These are phyloP conservation scores for Buphagus erythrorhynchus DNA, from an alignment of 2,797 vertebrate genomes.

Conservation along the genomic window DNA sequence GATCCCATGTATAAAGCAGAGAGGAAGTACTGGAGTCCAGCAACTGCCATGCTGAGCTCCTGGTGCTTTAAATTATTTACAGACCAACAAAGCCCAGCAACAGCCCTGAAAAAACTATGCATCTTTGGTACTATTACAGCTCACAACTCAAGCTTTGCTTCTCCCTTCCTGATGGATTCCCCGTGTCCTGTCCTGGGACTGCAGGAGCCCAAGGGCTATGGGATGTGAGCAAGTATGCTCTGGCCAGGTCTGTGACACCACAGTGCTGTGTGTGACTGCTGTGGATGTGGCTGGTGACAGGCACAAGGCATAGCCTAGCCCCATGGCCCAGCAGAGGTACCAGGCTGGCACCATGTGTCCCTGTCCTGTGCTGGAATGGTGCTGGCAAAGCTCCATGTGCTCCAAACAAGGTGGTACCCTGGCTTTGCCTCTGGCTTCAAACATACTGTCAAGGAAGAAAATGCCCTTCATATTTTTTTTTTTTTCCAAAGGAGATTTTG, in stretches of 20 bases:
- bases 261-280: fast-evolving
- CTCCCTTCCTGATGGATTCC: background rate
- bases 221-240: fast-evolving
- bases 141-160: background rate
- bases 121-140: background rate
- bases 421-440: background rate
- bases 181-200: background rate
- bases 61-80: background rate
- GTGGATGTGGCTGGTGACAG: background rate
- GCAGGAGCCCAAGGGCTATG: fast-evolving
- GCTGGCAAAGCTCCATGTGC: fast-evolving
- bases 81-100: background rate
- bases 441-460: background rate
- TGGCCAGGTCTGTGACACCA: fast-evolving
- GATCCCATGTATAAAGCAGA: background rate
- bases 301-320: background rate
- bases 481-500: background rate
- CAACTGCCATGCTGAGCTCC: background rate
- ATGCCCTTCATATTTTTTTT: background rate
- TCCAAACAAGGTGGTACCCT: background rate
- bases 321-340: background rate
- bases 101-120: background rate
- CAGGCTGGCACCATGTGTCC: background rate
- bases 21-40: background rate
- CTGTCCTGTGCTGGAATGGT: background rate